Percentiles rank a stretch among this genome's conserved stretches.
These are phyloP conservation scores for Venusia cambrica DNA, from an alignment of 2,888 invertebrate genomes.

Conservation along the genomic window DNA sequence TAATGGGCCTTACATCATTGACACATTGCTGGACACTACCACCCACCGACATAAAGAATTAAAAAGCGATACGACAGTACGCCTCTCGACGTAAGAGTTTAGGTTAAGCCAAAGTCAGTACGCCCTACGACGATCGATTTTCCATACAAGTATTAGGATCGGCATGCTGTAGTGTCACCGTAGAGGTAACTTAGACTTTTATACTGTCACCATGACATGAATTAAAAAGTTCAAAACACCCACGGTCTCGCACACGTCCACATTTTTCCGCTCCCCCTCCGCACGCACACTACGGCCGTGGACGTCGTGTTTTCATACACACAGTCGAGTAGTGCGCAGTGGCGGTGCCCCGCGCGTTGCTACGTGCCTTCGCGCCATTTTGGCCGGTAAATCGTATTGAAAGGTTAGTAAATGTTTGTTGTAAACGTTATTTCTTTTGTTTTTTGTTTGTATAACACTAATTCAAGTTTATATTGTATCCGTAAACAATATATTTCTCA, in stretches of 20 bases:
- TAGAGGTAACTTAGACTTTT: conserved; percentile 5
- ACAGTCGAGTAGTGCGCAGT: conserved; percentile 10
- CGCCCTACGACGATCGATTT: conserved; percentile 5
- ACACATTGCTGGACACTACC: conserved; percentile 1
- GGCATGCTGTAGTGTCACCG: conserved; percentile 9
- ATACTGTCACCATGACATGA: conserved; percentile 3
- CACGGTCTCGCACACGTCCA: conserved; percentile 5
- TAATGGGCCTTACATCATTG: too few relatives aligned
- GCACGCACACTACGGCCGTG: conserved; percentile 4
- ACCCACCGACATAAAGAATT: conserved; percentile 1
- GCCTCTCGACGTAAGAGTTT: conserved; percentile 5
- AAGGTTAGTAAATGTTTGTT: conserved; percentile 6
- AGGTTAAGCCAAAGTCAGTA: conserved; percentile 3
- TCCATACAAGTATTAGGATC: conserved; percentile 4
- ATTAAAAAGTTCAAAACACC: conserved; percentile 2
- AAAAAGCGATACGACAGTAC: conserved; percentile 11
- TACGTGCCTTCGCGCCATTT: conserved; percentile 15
- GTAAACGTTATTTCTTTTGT: conserved; percentile 3
- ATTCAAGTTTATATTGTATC: background rate
- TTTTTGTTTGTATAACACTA: background rate
- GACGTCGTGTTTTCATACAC: background rate
- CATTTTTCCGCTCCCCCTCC: background rate
- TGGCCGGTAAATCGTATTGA: conserved; percentile 8
- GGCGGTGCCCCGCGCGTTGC: conserved; percentile 10
- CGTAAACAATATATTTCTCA: background rate